Percentiles rank a stretch among this genome's conserved stretches.
Conservation (phyloP, 2,113 vertebrate genomes). For the Gasterosteus nipponicus region DNA sequence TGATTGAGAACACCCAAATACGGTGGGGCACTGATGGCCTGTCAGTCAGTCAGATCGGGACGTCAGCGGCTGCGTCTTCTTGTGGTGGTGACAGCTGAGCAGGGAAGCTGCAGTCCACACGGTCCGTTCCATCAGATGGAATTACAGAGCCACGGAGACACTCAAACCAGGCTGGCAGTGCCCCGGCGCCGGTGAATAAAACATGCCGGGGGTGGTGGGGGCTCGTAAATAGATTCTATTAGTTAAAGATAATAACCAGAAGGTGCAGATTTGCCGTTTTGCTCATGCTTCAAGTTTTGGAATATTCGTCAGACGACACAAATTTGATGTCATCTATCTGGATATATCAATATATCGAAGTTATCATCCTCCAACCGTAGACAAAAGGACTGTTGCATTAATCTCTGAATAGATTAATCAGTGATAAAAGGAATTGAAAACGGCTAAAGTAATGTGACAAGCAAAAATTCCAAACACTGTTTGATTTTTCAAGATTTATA, state of each 20-base stretch:
- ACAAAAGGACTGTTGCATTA: neutral
- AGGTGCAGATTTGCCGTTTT: neutral
- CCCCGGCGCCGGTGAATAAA: constrained; percentile 80
- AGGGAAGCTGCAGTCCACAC: constrained; percentile 59
- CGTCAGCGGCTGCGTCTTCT: constrained; percentile 52
- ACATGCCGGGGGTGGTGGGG: constrained; percentile 65
- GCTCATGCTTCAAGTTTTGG: neutral
- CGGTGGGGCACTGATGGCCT: neutral
- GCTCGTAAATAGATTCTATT: neutral
- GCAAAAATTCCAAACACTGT: neutral
- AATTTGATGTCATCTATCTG: neutral
- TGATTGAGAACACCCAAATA: too few relatives aligned
- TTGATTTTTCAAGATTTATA: too few relatives aligned
- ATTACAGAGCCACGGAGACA: constrained; percentile 79
- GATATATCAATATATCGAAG: neutral
- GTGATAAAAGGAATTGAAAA: neutral
- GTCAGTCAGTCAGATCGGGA: constrained; percentile 18
- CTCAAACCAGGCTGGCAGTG: constrained; percentile 78
- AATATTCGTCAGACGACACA: neutral
- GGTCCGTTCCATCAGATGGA: constrained; percentile 79
- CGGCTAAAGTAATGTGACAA: neutral
- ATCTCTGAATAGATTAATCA: neutral
- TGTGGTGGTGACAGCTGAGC: constrained; percentile 66
- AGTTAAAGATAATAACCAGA: neutral
- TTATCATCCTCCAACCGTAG: neutral